Evolutionary conservation across 2,797 vertebrate genomes (phyloP), one percentile per base, ranked within the genome.

Genomic region (Hemitrygon akajei): DNA sequence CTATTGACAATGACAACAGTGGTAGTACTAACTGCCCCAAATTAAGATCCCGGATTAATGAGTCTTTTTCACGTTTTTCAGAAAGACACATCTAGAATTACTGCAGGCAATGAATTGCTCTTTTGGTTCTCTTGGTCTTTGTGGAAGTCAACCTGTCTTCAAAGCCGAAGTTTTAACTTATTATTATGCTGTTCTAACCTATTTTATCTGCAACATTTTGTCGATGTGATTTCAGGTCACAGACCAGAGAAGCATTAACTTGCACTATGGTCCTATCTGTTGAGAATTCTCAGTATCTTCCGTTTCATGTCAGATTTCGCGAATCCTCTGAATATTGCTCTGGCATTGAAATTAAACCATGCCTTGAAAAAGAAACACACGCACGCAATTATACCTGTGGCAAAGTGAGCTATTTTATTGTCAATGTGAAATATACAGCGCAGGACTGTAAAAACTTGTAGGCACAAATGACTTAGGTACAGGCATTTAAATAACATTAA

Each of bases 371-470:
- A 47, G 76, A n/a, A 14, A 75, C 11, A 58, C 91, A 73, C 71
- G n/a, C 47, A 93, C 66, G 14, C 40, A 76, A 58, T 75, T 20
- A 75, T 22, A 27, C 71, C 71, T 93, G 40, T 93, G 47, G 69
- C 76, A 93, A 75, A 93, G 69, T 47, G 40, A 93, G 47, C 40
- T 93, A 75, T 93, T 93, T 93, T 93, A 93, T 93, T 93, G 73
- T 93, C 25, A 71, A 69, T 93, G 75, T 93, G 91, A 93, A 93
- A 76, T 93, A 76, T 95, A 93, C 94, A 95, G 94, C 96, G 95
- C 95, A 96, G 94, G 94, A 96, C 94, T 94, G 91, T 95, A 95
- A 94, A 96, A 97, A 97, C 94, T 94, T 95, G 63, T 95, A 96
- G 94, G 96, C 96, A 97, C 96, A 96, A 95, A 96, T 95, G 20